Percentiles rank a stretch among this genome's conserved stretches.
Evolutionary conservation across 2,797 vertebrate genomes (phyloP).

Genomic region (Setipinna tenuifilis): DNA sequence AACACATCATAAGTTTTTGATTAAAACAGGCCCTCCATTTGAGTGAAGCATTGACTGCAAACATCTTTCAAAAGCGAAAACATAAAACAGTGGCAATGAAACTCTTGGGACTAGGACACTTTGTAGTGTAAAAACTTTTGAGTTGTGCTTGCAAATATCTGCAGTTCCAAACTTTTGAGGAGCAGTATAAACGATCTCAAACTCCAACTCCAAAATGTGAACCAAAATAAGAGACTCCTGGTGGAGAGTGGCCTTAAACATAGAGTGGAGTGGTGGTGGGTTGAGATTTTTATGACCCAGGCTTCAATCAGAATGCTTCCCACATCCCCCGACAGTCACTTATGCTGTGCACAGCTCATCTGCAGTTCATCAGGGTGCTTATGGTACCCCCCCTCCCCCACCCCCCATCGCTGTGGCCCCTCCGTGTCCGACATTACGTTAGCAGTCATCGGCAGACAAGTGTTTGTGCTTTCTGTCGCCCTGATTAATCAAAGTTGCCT

Average conservation of each 20-base stretch:
- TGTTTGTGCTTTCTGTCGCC: not conserved
- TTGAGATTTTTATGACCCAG: not conserved
- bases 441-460: not conserved
- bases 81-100: too few relatives aligned
- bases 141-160: not conserved
- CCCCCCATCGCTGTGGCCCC: not conserved
- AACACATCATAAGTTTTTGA: not conserved
- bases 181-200: not conserved
- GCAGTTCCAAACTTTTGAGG: not conserved
- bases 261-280: too few relatives aligned
- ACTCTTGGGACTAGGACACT: too few relatives aligned
- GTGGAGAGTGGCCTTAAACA: not conserved
- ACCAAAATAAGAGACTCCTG: not conserved
- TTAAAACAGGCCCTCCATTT: not conserved
- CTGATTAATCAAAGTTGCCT: not conserved
- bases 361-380: constrained; percentile 19
- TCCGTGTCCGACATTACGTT: not conserved
- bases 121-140: not conserved
- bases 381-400: not conserved
- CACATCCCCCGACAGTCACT: not conserved
- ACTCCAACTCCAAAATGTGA: not conserved
- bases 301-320: constrained; percentile 1
- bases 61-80: not conserved
- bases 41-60: not conserved
- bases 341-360: not conserved